These are phyloP conservation scores for Pseudopodoces humilis DNA, from an alignment of 2,113 vertebrate genomes.

Conservation along the genomic window DNA sequence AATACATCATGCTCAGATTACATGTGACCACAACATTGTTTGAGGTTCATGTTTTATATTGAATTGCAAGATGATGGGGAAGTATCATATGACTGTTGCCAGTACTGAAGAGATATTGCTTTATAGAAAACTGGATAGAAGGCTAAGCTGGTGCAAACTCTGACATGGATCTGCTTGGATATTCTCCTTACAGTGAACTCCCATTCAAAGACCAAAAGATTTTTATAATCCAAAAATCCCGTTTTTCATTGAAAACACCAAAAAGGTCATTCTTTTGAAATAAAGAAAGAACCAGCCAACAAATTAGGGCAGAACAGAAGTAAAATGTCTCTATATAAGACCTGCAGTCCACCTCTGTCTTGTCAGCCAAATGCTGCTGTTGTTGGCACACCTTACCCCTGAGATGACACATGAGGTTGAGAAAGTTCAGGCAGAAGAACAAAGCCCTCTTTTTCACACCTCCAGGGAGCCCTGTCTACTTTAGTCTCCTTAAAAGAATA, in stretches of 20 bases:
- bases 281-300: background rate
- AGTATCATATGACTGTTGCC: background rate
- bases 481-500: background rate
- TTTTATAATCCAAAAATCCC: background rate
- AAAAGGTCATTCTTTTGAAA: background rate
- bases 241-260: background rate
- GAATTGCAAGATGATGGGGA: background rate
- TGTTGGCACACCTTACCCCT: background rate
- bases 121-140: background rate
- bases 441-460: background rate
- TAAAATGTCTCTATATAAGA: background rate
- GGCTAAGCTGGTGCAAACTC: background rate
- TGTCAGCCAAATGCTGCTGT: background rate
- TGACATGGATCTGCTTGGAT: background rate
- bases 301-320: background rate
- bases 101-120: background rate
- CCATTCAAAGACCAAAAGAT: background rate
- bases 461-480: background rate
- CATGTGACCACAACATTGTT: background rate
- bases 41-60: background rate
- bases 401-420: background rate
- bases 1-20: background rate
- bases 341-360: background rate
- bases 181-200: background rate
- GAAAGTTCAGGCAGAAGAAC: background rate